phyloP scores from a whole-genome alignment of 1,140 invertebrate genomes.

The Drosophila neocordata region DNA sequence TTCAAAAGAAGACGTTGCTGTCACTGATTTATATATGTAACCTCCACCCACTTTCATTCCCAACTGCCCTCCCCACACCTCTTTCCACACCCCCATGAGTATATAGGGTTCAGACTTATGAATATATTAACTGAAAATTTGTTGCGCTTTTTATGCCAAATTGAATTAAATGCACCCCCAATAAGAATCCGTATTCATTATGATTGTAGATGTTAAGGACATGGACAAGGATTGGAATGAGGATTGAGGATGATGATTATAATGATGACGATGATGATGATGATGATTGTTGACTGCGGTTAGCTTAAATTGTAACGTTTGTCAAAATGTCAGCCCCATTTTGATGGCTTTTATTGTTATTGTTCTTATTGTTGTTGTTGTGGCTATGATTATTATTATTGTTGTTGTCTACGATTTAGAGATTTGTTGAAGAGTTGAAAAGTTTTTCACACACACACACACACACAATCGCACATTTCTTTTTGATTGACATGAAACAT shows the following conservation, averaged over 20 bases:
- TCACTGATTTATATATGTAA: constrained; percentile 73
- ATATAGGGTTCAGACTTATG: constrained; percentile 45
- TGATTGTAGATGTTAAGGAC: constrained; percentile 24
- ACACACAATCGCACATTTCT: background rate
- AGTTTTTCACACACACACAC: constrained; percentile 46
- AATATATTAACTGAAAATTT: constrained; percentile 72
- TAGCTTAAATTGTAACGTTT: constrained; percentile 67
- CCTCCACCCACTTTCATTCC: constrained; percentile 10
- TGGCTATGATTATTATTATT: constrained; percentile 20
- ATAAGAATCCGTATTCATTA: constrained; percentile 16
- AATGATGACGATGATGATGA: constrained; percentile 23
- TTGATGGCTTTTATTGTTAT: constrained; percentile 16
- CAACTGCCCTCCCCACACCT: constrained; percentile 28
- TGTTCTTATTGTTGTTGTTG: constrained; percentile 14
- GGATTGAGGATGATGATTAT: background rate
- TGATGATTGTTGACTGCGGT: constrained; percentile 37
- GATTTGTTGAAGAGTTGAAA: constrained; percentile 57
- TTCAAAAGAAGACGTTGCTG: constrained; percentile 46
- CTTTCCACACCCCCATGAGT: constrained; percentile 33
- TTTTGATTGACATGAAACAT: constrained; percentile 80
- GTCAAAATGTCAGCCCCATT: constrained; percentile 76
- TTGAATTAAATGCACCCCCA: constrained; percentile 46
- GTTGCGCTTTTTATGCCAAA: constrained; percentile 62
- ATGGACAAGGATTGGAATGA: background rate
- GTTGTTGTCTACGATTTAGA: constrained; percentile 10